A percentile compares a stretch with the other conserved stretches of the same genome.
phyloP scores from a whole-genome alignment of 1,140 invertebrate species.

The Cyclargus thomasi region DNA sequence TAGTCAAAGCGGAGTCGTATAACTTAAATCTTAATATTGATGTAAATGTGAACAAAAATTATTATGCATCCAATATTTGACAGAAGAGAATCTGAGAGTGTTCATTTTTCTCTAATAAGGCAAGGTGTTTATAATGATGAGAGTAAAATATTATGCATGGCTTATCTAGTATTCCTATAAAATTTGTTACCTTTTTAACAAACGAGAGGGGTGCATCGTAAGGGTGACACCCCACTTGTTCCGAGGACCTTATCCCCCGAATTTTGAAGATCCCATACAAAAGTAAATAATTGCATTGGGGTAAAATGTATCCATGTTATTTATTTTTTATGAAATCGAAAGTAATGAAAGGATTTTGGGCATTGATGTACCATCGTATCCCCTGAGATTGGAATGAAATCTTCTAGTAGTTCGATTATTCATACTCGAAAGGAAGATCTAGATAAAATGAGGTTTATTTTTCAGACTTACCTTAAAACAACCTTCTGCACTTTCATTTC shows the following conservation, averaged over 20 bases:
- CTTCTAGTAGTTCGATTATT: too few relatives aligned
- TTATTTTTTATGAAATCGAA: background rate
- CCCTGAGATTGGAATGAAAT: background rate
- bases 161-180: constrained; percentile 4
- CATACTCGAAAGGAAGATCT: too few relatives aligned
- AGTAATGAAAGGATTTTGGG: background rate
- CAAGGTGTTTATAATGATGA: background rate
- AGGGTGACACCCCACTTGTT: constrained; percentile 10
- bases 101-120: too few relatives aligned
- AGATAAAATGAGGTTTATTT: background rate
- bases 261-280: background rate
- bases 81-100: too few relatives aligned
- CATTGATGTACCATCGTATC: background rate
- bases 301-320: constrained; percentile 6
- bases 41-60: too few relatives aligned
- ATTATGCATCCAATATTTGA: too few relatives aligned
- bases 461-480: background rate
- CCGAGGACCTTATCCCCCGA: background rate
- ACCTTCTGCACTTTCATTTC: background rate
- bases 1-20: background rate
- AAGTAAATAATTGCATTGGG: constrained; percentile 8
- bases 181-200: constrained; percentile 10
- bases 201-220: background rate
- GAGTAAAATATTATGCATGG: background rate
- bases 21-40: too few relatives aligned